Base-by-base conservation (phyloP, 2,888 invertebrate genomes). In the Idaea dimidiata region DNA sequence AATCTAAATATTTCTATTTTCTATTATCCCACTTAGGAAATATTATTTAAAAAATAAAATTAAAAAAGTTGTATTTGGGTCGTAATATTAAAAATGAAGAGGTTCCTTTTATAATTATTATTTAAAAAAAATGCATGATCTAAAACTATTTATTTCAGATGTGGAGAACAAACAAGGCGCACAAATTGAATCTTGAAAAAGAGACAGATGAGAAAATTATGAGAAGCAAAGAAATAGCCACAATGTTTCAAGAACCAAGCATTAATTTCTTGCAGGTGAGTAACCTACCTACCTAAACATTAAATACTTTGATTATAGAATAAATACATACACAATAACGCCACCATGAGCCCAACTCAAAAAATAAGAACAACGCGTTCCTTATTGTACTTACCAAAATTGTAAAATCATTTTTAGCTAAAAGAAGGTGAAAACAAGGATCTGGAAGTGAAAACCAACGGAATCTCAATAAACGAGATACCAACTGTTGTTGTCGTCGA, bases 201-300 rank as follows among this genome's bases (percentile, higher is more conserved):
- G 95, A 96, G 87, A 95, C 96, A 0, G 96, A 97, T 77, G 96
- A 96, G 73, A 95, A 94, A 71, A 95, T 96, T 63, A 91, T 96
- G 75, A 94, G 95, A 86, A 95, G 94, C 59, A 96, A 96, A 80
- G 96, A 96, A 76, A 95, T 96, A 75, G 96, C 96, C 0, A 94
- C 94, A 0, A 95, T 95, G 85, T 81, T 93, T 58, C 95, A 95
- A 73, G 95, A 95, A 75, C 93, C 94, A 1, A 88, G 93, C 16
- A 91, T 93, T 54, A 83, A 93, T 17, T 94, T 94, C 72, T 86
- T 93, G 77, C 91, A 93, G 86, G 95, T 94, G 81, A 78, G 66
- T 17, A 58, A 67, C 16, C 16, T 62, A 32, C 6, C 32, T 32
- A 43, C 33, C 14, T 33, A 33, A 7, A 10, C 7, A 33, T 43